These are phyloP conservation scores for Empidonax alnorum DNA, from an alignment of 2,113 vertebrate genomes.

Conservation along the genomic window DNA sequence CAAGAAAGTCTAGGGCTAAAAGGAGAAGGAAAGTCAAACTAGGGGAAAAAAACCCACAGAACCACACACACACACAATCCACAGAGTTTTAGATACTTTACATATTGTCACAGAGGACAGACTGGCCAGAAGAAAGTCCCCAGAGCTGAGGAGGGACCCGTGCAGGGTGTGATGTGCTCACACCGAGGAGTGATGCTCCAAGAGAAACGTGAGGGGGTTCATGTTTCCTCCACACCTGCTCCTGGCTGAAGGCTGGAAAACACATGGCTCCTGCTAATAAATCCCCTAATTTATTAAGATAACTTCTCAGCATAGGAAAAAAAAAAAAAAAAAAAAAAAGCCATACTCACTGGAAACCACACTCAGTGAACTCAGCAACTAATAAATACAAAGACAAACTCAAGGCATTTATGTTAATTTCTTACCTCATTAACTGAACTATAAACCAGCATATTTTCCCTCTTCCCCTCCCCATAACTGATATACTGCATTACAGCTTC, in stretches of 20 bases:
- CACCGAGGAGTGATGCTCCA: neutral
- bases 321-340: neutral
- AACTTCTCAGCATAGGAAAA: neutral
- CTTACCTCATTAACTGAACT: neutral
- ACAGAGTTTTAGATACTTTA: neutral
- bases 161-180: fast-evolving
- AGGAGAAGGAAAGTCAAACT: neutral
- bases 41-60: neutral
- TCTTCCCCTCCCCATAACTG: neutral
- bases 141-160: neutral
- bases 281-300: neutral
- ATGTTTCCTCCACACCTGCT: fast-evolving
- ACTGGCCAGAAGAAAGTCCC: neutral
- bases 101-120: neutral
- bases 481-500: neutral
- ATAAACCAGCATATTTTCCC: neutral
- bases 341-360: neutral
- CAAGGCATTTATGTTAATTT: neutral
- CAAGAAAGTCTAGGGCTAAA: neutral
- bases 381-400: neutral
- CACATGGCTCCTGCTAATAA: neutral
- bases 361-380: neutral
- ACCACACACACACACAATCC: fast-evolving
- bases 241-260: neutral
- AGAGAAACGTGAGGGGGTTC: neutral